Evolutionary conservation across 2,113 vertebrate species (phyloP).

Genomic region (Cettia cetti): DNA sequence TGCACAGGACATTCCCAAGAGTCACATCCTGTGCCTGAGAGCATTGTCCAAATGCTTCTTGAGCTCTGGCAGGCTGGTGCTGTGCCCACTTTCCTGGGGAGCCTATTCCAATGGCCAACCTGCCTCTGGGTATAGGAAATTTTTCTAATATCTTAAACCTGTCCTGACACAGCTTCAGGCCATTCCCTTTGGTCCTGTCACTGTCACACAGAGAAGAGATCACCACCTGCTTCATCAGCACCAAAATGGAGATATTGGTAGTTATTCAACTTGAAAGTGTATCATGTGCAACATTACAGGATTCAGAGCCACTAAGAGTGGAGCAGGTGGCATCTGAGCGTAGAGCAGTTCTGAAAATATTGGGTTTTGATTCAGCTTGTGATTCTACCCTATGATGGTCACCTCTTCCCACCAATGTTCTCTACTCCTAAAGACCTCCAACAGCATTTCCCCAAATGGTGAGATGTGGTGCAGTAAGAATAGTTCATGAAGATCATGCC

Average conservation of each 20-base stretch:
- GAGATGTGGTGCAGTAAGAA: not conserved
- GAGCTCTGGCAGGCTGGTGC: not conserved
- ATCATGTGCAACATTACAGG: not conserved
- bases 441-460: not conserved
- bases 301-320: not conserved
- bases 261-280: not conserved
- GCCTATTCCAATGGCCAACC: not conserved
- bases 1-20: not conserved
- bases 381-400: not conserved
- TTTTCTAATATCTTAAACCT: not conserved
- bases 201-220: not conserved
- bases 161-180: not conserved
- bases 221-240: not conserved
- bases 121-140: not conserved
- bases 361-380: not conserved
- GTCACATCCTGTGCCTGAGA: not conserved
- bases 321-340: not conserved
- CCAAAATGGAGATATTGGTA: not conserved
- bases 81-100: not conserved
- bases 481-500: accelerated
- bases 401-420: not conserved
- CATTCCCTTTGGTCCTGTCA: not conserved
- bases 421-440: not conserved
- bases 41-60: not conserved
- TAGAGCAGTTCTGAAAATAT: not conserved